Base-by-base conservation (phyloP, 1,140 invertebrate genomes). In the Drosophila ogumai region DNA sequence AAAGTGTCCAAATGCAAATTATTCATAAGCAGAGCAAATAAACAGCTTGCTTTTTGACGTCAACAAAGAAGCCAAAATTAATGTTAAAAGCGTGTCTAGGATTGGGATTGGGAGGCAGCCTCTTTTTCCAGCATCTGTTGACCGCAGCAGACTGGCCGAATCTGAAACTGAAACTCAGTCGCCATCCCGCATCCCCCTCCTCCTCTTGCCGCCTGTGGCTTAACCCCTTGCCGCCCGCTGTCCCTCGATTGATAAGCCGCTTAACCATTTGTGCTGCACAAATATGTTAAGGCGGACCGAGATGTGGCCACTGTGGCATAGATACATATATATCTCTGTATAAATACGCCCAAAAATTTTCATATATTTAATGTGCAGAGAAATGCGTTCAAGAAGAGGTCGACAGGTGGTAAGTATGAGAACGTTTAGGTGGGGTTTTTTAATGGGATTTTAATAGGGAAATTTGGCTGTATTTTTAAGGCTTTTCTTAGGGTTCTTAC, bases 21-120 rank as follows among this genome's bases (percentile, higher is more conserved):
- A 67, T 69, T 69, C 63, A 69, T 69, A 69, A 69, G 61, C 61
- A 69, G 47, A 31, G 47, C 66, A 69, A 69, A 69, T 69, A 69
- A 69, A 67, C 61, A 69, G 66, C 61, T 67, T 66, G 38, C 15
- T n/a, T 36, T 25, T 34, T 40, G 19, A 41, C 28, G 17, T 32
- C 31, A 19, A 19, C 25, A 60, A 49, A 60, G 50, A 68, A 34
- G 8, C 9, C 13, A 52, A 69, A 69, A 69, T 69, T 36, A 67
- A 55, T 67, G 63, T 52, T 69, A 36, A 38, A 34, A 69, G 22
- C 32, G 38, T 44, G 66, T 22, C 38, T 25, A 54, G 46, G 47
- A 66, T 59, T 43, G 38, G 15, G 38, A 34, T 13, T 32, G 2
- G 0, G n/a, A 50, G 8, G 44, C n/a, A 34, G 25, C 25, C 25